Evolutionary conservation across 2,797 vertebrate species (phyloP).

Genomic region (Furcifer pardalis): DNA sequence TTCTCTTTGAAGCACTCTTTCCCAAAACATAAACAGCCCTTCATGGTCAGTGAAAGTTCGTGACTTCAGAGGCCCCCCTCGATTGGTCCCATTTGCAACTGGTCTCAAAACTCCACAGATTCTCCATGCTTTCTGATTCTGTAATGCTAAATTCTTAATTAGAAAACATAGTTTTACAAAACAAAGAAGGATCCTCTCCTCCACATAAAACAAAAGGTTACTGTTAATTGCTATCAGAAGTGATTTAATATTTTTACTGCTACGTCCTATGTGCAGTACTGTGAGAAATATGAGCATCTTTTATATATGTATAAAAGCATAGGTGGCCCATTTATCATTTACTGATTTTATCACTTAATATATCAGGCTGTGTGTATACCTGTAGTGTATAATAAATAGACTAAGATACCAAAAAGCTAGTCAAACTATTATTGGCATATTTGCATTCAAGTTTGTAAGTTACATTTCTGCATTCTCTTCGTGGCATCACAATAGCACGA

Average conservation of each 20-base stretch:
- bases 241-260: neutral
- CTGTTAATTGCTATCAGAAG: neutral
- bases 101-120: too few relatives aligned
- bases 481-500: constrained; percentile 25
- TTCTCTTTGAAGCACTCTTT: too few relatives aligned
- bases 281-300: neutral
- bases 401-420: constrained; percentile 15
- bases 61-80: too few relatives aligned
- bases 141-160: neutral
- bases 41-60: too few relatives aligned
- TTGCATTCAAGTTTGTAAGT: constrained; percentile 39
- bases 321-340: constrained; percentile 46
- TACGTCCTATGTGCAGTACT: neutral
- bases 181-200: too few relatives aligned
- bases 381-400: constrained; percentile 38
- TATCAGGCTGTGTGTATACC: neutral
- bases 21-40: too few relatives aligned
- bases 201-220: neutral
- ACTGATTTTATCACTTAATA: constrained; percentile 27
- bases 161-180: neutral
- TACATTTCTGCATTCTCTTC: constrained; percentile 26
- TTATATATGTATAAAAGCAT: neutral
- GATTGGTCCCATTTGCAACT: too few relatives aligned
- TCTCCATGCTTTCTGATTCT: neutral
- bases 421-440: constrained; percentile 18